Conservation (phyloP, 2,113 vertebrate genomes). For the Sinocyclocheilus anshuiensis region DNA sequence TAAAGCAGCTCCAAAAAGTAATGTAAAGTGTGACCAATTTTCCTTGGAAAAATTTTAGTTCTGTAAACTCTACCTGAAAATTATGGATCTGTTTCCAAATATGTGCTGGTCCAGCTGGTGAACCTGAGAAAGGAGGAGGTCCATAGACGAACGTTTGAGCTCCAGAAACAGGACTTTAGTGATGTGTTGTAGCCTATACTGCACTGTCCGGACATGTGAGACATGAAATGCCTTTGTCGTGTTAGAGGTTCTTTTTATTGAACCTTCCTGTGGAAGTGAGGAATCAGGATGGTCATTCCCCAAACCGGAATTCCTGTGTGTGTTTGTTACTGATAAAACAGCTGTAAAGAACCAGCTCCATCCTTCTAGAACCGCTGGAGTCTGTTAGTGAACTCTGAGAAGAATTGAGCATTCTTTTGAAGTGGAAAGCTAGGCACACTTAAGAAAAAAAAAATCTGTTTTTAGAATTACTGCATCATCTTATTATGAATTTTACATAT, state of each 20-base stretch:
- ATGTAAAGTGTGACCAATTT: neutral
- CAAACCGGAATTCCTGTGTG: constrained; percentile 87
- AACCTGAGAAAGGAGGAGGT: neutral
- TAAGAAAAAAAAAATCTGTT: neutral
- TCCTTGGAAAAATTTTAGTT: neutral
- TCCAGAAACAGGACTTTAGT: neutral
- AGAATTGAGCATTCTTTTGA: neutral
- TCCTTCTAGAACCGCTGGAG: constrained; percentile 49
- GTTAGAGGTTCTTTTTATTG: constrained; percentile 84
- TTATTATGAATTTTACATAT: neutral
- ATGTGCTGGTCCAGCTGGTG: constrained; percentile 8
- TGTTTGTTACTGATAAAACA: constrained; percentile 85
- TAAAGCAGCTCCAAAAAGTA: neutral
- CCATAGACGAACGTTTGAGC: neutral
- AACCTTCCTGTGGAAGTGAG: constrained; percentile 81
- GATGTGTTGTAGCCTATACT: neutral
- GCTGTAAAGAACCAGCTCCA: constrained; percentile 69
- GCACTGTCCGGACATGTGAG: neutral
- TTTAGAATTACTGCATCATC: neutral
- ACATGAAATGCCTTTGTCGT: constrained; percentile 63
- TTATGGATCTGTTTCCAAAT: neutral
- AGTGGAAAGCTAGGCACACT: neutral
- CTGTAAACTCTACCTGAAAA: constrained; percentile 5
- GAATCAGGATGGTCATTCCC: constrained; percentile 82
- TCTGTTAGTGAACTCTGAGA: neutral